Conservation (phyloP, 2,888 invertebrate species). For the Choristoneura rosaceana region DNA sequence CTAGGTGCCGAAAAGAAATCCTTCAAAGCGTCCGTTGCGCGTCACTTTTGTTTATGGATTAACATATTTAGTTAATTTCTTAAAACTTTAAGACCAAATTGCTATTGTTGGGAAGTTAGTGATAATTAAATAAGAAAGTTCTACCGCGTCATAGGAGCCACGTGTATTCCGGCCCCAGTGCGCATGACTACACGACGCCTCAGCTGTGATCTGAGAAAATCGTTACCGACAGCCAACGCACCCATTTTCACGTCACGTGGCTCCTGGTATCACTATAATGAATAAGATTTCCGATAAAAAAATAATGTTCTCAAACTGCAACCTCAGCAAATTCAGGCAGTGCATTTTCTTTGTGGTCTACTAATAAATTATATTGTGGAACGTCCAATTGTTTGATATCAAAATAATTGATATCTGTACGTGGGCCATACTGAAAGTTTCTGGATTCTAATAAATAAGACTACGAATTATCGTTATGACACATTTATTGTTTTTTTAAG, state of each 20-base stretch:
- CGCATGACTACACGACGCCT: constrained; percentile 72
- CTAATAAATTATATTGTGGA: constrained; percentile 1
- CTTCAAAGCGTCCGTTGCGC: neutral
- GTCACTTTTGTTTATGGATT: neutral
- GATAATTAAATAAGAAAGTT: constrained; percentile 36
- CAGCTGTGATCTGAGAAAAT: constrained; percentile 82
- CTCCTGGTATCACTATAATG: constrained; percentile 30
- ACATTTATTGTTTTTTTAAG: too few relatives aligned
- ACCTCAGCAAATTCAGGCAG: neutral
- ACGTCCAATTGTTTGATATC: neutral
- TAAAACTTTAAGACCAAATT: neutral
- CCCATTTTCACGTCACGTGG: constrained; percentile 64
- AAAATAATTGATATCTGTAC: neutral
- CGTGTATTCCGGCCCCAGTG: constrained; percentile 67
- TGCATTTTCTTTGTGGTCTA: neutral
- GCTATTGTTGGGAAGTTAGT: constrained; percentile 12
- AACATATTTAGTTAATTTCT: neutral
- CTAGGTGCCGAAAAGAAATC: neutral
- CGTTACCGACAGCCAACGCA: constrained; percentile 69
- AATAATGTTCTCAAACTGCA: too few relatives aligned
- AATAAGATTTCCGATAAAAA: neutral
- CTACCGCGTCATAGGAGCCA: constrained; percentile 52
- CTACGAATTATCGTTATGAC: too few relatives aligned
- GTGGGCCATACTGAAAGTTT: too few relatives aligned
- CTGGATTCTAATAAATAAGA: too few relatives aligned